Percentiles rank a stretch among this genome's conserved stretches.
Evolutionary conservation across 2,797 vertebrate genomes (phyloP).

Genomic region (Poeciliopsis gracilis): DNA sequence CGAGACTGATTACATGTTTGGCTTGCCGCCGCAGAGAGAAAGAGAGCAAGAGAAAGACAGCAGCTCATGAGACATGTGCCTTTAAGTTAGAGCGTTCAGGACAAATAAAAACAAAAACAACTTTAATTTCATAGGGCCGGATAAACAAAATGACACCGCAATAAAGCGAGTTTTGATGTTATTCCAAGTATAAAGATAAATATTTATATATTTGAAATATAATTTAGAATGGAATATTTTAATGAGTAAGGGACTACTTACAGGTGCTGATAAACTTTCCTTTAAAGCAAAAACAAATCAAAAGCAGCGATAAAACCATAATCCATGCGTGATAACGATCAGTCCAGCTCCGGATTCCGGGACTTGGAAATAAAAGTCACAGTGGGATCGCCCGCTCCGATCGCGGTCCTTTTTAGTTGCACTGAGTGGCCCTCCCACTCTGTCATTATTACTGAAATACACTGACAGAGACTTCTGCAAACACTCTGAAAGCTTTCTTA

Average conservation of each 20-base stretch:
- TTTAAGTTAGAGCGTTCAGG: constrained; percentile 27
- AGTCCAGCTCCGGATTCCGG: constrained; percentile 74
- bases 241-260: constrained; percentile 69
- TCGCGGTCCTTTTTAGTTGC: constrained; percentile 97
- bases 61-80: constrained; percentile 32
- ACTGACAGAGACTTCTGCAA: constrained; percentile 68
- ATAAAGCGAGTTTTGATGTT: constrained; percentile 1
- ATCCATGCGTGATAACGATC: constrained; percentile 75
- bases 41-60: constrained; percentile 47
- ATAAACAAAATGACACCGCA: neutral
- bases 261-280: constrained; percentile 79
- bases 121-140: constrained; percentile 7
- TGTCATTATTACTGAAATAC: constrained; percentile 83
- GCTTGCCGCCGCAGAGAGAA: constrained; percentile 39
- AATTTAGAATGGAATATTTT: neutral
- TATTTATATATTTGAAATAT: neutral
- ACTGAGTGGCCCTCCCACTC: constrained; percentile 96
- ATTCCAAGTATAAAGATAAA: neutral
- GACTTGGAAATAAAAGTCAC: constrained; percentile 87
- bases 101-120: constrained; percentile 3
- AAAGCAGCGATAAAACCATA: constrained; percentile 62
- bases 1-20: constrained; percentile 32
- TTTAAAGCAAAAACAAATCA: constrained; percentile 57
- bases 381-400: constrained; percentile 82
- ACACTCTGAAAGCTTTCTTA: constrained; percentile 58